A percentile compares a stretch with the other conserved stretches of the same genome.
Conservation (phyloP, 2,113 vertebrate genomes). For the Emberiza fucata region DNA sequence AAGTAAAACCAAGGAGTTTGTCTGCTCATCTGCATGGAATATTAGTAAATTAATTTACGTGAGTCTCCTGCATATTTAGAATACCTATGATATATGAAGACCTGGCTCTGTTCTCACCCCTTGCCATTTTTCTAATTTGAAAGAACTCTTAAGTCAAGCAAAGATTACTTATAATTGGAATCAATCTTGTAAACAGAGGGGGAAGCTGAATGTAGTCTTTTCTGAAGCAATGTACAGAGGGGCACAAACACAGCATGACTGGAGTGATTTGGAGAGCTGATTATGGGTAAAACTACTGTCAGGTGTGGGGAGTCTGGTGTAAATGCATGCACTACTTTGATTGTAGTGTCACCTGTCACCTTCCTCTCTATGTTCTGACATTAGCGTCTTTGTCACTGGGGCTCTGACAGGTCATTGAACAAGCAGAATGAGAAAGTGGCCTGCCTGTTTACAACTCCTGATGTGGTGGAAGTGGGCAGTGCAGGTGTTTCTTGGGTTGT, state of each 20-base stretch:
- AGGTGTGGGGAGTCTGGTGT: background rate
- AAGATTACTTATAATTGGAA: background rate
- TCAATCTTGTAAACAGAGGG: background rate
- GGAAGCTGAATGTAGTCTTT: background rate
- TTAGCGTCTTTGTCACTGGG: background rate
- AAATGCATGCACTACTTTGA: background rate
- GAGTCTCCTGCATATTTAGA: background rate
- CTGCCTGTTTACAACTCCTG: background rate
- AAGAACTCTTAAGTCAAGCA: background rate
- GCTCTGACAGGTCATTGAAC: background rate
- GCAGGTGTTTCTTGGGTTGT: background rate
- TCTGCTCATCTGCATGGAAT: background rate
- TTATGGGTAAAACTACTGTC: background rate
- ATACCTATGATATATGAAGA: rapidly evolving
- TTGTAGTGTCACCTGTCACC: background rate
- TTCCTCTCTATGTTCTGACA: background rate
- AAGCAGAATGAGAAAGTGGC: background rate
- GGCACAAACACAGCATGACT: background rate
- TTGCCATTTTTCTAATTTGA: background rate
- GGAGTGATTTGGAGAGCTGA: background rate
- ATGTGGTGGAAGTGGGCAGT: background rate
- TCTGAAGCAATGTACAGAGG: background rate
- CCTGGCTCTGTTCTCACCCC: background rate
- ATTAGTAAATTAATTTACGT: background rate
- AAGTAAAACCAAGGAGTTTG: background rate